Conservation (phyloP, 1,140 invertebrate species). For the Plutomurus gul region DNA sequence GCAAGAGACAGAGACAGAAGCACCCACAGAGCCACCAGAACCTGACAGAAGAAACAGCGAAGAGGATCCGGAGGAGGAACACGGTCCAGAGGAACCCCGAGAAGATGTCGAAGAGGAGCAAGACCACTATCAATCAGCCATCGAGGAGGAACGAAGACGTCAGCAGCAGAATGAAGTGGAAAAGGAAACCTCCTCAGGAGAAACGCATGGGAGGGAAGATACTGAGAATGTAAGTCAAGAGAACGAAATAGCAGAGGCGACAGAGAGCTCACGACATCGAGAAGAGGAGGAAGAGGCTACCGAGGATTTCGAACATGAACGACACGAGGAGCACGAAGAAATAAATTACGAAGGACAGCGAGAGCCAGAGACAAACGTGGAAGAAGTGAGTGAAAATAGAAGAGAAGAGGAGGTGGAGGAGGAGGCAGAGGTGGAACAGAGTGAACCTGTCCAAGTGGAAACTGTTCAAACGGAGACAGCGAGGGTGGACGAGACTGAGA, state of each 20-base stretch:
- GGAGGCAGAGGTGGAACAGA: conserved; percentile 15
- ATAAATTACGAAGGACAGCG: not conserved
- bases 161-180: too few species aligned
- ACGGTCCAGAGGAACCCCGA: not conserved
- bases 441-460: conserved; percentile 26
- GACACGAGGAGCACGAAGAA: not conserved
- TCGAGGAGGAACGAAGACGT: too few species aligned
- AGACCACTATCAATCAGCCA: too few species aligned
- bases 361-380: not conserved
- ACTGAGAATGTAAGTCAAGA: conserved; percentile 19
- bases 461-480: not conserved
- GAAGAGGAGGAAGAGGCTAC: conserved; percentile 38
- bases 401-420: conserved; percentile 3
- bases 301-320: not conserved
- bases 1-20: conserved; percentile 32
- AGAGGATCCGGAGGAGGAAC: conserved; percentile 17
- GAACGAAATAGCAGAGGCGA: not conserved
- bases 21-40: conserved; percentile 23
- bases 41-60: conserved; percentile 22
- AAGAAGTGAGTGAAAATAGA: not conserved
- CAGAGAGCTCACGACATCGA: not conserved
- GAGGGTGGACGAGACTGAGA: not conserved
- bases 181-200: not conserved
- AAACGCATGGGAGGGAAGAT: not conserved
- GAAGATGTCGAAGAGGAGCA: not conserved